Evolutionary conservation across 2,888 invertebrate genomes (phyloP).

Genomic region (Charanyca ferruginea): DNA sequence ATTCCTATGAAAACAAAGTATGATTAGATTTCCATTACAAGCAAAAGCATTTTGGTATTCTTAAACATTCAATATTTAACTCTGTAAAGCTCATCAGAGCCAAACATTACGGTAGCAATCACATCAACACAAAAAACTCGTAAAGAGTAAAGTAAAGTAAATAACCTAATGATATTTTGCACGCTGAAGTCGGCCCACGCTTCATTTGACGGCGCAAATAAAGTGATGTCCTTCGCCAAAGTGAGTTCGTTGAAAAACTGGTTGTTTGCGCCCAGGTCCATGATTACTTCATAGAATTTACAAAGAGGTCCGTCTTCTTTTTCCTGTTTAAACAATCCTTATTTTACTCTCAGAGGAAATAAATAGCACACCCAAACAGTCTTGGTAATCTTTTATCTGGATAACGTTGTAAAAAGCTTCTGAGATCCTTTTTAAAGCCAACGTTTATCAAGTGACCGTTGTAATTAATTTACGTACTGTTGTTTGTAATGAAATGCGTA

Average conservation of each 20-base stretch:
- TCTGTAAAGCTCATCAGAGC: slow-evolving; percentile 25
- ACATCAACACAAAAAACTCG: slow-evolving; percentile 53
- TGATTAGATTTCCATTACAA: slow-evolving; percentile 2
- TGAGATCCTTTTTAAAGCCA: slow-evolving; percentile 54
- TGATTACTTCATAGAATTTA: slow-evolving; percentile 95
- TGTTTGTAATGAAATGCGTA: slow-evolving; percentile 62
- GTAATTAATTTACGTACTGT: slow-evolving; percentile 62
- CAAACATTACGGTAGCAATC: slow-evolving; percentile 35
- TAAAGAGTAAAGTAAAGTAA: slow-evolving; percentile 44
- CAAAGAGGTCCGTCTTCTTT: slow-evolving; percentile 92
- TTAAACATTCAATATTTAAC: slow-evolving; percentile 16
- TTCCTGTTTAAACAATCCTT: slow-evolving; percentile 75
- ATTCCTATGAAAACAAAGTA: slow-evolving; percentile 85
- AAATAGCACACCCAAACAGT: slow-evolving; percentile 46
- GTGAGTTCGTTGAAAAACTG: slow-evolving; percentile 93
- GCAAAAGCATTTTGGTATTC: not conserved
- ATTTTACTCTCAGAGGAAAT: slow-evolving; percentile 46
- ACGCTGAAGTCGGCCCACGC: slow-evolving; percentile 95
- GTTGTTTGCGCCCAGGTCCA: slow-evolving; percentile 93
- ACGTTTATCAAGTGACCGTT: slow-evolving; percentile 60
- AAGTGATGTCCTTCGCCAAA: slow-evolving; percentile 94
- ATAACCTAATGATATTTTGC: slow-evolving; percentile 92
- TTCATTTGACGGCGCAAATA: slow-evolving; percentile 97
- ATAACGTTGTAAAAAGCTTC: slow-evolving; percentile 48
- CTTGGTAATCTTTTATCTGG: slow-evolving; percentile 54